Conservation (phyloP, 2,113 vertebrate genomes). For the Rissa tridactyla region DNA sequence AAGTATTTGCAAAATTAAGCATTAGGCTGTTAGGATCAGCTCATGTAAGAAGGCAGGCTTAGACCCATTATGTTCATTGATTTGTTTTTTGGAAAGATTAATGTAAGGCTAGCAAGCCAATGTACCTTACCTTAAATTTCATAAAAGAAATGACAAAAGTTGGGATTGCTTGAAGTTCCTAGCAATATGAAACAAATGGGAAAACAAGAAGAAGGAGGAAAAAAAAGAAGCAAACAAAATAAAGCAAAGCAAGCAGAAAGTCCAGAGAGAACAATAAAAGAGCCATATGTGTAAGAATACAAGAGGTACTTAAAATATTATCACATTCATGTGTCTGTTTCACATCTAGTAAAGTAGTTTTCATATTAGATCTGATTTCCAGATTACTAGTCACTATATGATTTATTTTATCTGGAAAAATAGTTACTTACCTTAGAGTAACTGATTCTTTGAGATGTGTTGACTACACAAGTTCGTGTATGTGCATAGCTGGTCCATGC, state of each 20-base stretch:
- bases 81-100: slow-evolving; percentile 67
- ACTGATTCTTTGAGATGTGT: neutral
- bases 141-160: slow-evolving; percentile 87
- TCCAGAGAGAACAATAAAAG: slow-evolving; percentile 5
- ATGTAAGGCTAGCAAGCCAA: slow-evolving; percentile 6
- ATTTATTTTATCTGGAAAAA: neutral
- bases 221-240: slow-evolving; percentile 46
- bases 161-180: slow-evolving; percentile 85
- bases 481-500: neutral
- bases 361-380: neutral
- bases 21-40: neutral
- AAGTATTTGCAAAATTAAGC: neutral
- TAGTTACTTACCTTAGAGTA: neutral
- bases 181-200: slow-evolving; percentile 70
- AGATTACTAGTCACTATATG: neutral
- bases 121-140: slow-evolving; percentile 85
- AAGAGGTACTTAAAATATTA: neutral
- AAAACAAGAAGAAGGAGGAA: neutral
- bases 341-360: neutral
- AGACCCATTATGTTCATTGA: slow-evolving; percentile 22
- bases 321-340: neutral
- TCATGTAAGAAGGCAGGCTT: neutral
- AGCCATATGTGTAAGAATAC: neutral
- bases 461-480: neutral
- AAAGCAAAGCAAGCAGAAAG: slow-evolving; percentile 22